Evolutionary conservation across 2,113 vertebrate species (phyloP), one percentile per base, ranked within the genome.

Genomic region (Forbesichthys papilliferus): DNA sequence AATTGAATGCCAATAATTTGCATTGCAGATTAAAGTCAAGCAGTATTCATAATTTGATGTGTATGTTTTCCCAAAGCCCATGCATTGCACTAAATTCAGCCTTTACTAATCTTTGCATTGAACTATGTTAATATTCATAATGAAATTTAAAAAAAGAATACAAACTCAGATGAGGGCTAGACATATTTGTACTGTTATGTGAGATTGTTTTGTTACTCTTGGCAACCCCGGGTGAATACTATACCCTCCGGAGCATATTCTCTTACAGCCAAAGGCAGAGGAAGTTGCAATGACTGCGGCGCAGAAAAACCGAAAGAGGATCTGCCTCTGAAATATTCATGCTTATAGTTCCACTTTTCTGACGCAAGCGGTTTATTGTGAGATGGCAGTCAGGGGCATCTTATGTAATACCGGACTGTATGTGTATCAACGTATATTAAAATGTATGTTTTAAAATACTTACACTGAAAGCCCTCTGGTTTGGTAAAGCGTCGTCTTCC

Each of bases 301-400:
- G 63, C 68, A 74, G 71, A 77, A 69, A 79, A 70, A 69, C 68
- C 56, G 85, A 82, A 85, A 89, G 72, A 73, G 49, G 77, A 88
- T 82, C 85, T 1, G 62, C 55, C 52, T 74, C 49, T 89, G 73
- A 88, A 91, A 89, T 88, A 89, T 89, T 90, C 68, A 91, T 87
- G 84, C 83, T 69, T 56, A 54, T 27, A 9, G 62, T 10, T 66
- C 47, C 74, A 81, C 77, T 73, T 66, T 78, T 71, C 68, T 82
- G 61, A 71, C 63, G 60, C 62, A 36, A 48, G 47, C 73, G 27
- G 70, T 60, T 68, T 68, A 79, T 84, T 70, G 33, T 49, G 33
- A 69, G 42, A 56, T 11, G 27, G 12, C 5, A 1, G 52, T 9
- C 16, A 7, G 9, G 64, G 66, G 52, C n/a, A 8, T 4, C 61